Evolutionary conservation across 1,140 invertebrate species (phyloP).

Genomic region (Geopemphigus sp.): DNA sequence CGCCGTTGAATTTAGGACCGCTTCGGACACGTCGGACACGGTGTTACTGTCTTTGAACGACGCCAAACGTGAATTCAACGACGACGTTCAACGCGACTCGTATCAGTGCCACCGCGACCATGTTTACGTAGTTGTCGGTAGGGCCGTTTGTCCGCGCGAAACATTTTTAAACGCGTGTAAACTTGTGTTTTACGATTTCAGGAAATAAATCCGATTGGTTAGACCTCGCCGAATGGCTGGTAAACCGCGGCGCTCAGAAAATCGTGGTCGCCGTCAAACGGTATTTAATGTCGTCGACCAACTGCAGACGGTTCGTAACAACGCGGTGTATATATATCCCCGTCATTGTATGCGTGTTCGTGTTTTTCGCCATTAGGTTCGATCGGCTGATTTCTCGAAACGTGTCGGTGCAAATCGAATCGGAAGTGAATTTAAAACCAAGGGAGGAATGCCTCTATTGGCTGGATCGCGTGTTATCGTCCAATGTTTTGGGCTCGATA

Average conservation of each 20-base stretch:
- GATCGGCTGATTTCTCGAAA: constrained; percentile 1
- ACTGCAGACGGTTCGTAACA: constrained; percentile 7
- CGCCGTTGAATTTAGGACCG: neutral
- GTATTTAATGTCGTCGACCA: neutral
- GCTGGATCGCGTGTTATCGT: neutral
- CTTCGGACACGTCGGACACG: neutral
- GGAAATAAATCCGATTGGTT: constrained; percentile 45
- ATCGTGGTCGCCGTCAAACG: constrained; percentile 32
- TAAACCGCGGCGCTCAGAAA: constrained; percentile 49
- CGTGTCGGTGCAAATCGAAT: neutral
- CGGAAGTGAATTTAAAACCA: neutral
- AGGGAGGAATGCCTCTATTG: neutral
- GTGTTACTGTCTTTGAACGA: neutral
- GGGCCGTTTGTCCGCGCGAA: neutral
- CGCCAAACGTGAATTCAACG: neutral
- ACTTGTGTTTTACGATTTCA: neutral
- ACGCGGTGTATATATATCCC: no score
- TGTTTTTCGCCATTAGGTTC: constrained; percentile 6
- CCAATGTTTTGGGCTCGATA: neutral
- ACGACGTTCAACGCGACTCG: neutral
- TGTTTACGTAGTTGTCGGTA: constrained; percentile 20
- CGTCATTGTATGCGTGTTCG: no score
- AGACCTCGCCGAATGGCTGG: constrained; percentile 51
- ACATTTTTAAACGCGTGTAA: neutral
- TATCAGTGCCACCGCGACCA: constrained; percentile 13